Evolutionary conservation across 2,888 invertebrate genomes (phyloP).

Genomic region (Sussaba pulchella): DNA sequence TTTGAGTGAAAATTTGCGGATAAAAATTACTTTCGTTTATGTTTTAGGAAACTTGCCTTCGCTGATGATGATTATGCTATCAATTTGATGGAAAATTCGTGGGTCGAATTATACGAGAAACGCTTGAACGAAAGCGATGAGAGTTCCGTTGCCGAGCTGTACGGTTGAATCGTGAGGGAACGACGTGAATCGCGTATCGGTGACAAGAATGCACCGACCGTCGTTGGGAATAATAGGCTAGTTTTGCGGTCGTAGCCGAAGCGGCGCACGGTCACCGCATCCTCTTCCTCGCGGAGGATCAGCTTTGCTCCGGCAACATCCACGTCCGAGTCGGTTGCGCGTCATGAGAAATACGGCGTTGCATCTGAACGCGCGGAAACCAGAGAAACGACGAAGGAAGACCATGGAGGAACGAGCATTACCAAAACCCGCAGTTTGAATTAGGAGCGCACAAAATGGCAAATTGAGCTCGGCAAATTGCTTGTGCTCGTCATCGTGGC

Average conservation of each 20-base stretch:
- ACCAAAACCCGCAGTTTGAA: constrained; percentile 82
- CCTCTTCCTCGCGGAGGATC: constrained; percentile 67
- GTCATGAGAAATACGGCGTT: constrained; percentile 78
- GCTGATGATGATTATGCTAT: too few species aligned
- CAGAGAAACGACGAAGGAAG: constrained; percentile 11
- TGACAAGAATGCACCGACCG: constrained; percentile 49
- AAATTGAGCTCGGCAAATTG: constrained; percentile 80
- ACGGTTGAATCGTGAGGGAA: constrained; percentile 5
- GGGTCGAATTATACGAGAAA: too few species aligned
- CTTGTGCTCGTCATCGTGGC: constrained; percentile 67
- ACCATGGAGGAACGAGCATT: constrained; percentile 71
- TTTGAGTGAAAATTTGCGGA: too few species aligned
- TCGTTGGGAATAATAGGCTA: constrained; percentile 78
- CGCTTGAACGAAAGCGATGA: neutral
- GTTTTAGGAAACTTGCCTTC: too few species aligned
- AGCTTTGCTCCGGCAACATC: constrained; percentile 65
- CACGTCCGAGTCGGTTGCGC: constrained; percentile 52
- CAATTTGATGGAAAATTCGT: too few species aligned
- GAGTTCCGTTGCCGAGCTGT: neutral
- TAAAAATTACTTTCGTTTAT: too few species aligned
- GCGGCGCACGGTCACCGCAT: constrained; percentile 61
- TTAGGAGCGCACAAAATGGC: constrained; percentile 79
- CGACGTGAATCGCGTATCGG: constrained; percentile 31
- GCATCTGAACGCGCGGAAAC: neutral
- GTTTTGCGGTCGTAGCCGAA: constrained; percentile 76